phyloP scores from a whole-genome alignment of 2,888 invertebrate genomes.

The Pyrrhopygopsis socrates region DNA sequence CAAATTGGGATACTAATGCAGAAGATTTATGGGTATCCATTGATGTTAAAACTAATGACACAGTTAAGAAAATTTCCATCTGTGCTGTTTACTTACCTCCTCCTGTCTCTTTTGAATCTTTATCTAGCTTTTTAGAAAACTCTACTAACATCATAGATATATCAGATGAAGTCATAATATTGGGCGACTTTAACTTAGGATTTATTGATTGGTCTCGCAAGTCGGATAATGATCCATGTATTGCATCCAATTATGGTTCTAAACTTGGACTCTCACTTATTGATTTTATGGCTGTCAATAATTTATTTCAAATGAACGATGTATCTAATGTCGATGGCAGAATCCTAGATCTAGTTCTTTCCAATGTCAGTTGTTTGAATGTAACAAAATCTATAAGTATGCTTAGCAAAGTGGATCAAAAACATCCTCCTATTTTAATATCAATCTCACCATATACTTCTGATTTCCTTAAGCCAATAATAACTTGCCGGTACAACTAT shows the following conservation, averaged over 20 bases:
- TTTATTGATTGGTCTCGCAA: conserved; percentile 1
- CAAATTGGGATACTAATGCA: conserved; percentile 23
- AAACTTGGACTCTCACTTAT: conserved; percentile 10
- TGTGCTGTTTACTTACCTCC: conserved; percentile 22
- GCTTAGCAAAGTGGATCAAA: not conserved
- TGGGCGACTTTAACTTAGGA: conserved; percentile 7
- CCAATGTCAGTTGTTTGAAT: not conserved
- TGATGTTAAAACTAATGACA: not conserved
- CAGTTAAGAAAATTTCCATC: conserved; percentile 7
- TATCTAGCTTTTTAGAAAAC: conserved; percentile 2
- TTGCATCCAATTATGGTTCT: not conserved
- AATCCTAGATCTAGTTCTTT: conserved; percentile 10
- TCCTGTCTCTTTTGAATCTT: not conserved
- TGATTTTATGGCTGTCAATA: conserved; percentile 16
- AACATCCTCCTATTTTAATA: not conserved
- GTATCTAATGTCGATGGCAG: conserved; percentile 9
- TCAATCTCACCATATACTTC: not conserved
- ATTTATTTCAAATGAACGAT: not conserved
- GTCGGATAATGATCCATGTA: not conserved
- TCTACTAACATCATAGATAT: not conserved
- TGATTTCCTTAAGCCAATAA: not conserved
- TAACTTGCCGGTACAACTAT: not conserved
- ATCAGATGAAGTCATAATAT: conserved; percentile 4
- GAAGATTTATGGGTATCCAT: conserved; percentile 37
- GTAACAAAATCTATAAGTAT: not conserved